These are phyloP conservation scores for Nilaparvata lugens DNA, from an alignment of 1,140 invertebrate species.

Conservation along the genomic window DNA sequence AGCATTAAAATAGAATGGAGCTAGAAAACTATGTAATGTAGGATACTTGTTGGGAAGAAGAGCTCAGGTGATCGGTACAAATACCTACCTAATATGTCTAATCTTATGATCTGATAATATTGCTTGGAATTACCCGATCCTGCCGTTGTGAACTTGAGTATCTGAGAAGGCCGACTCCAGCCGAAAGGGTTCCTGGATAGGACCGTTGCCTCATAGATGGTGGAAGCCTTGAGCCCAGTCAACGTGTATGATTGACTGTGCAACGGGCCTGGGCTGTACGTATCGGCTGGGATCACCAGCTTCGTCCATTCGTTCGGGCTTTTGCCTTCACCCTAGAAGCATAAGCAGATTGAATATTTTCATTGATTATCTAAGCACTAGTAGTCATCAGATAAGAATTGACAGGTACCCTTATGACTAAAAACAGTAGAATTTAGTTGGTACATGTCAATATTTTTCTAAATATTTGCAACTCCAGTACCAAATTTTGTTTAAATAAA, in stretches of 20 bases:
- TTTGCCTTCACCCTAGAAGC: not conserved
- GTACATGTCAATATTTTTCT: too few relatives aligned
- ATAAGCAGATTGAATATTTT: not conserved
- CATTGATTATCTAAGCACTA: not conserved
- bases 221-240: conserved; percentile 50
- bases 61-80: too few relatives aligned
- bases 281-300: conserved; percentile 55
- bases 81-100: too few relatives aligned
- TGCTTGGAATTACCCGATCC: conserved; percentile 45
- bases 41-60: too few relatives aligned
- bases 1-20: too few relatives aligned
- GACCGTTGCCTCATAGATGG: conserved; percentile 58
- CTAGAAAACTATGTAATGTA: too few relatives aligned
- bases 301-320: conserved; percentile 44
- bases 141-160: conserved; percentile 53
- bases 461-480: too few relatives aligned
- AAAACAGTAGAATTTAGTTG: too few relatives aligned
- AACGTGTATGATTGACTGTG: conserved; percentile 57
- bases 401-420: not conserved
- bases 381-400: not conserved
- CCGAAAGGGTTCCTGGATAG: conserved; percentile 60
- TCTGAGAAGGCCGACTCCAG: conserved; percentile 52
- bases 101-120: too few relatives aligned
- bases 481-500: too few relatives aligned
- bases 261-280: conserved; percentile 43